Evolutionary conservation across 2,113 vertebrate species (phyloP).

Genomic region (Colius striatus): DNA sequence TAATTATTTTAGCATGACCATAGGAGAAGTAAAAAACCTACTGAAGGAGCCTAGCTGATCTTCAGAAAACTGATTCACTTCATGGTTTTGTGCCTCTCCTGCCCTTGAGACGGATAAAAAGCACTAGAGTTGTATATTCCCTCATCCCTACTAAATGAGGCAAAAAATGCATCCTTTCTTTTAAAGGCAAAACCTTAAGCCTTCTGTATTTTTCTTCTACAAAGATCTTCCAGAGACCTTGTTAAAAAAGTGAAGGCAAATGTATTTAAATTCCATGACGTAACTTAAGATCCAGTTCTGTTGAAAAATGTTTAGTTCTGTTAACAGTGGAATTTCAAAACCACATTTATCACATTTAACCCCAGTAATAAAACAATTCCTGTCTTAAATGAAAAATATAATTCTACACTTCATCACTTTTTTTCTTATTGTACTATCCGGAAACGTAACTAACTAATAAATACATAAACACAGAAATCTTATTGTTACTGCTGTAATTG

Average conservation of each 20-base stretch:
- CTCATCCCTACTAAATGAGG: background rate
- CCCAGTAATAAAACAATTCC: background rate
- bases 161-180: background rate
- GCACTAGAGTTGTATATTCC: background rate
- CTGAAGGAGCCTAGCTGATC: background rate
- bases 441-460: background rate
- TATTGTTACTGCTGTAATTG: background rate
- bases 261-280: background rate
- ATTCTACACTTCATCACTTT: background rate
- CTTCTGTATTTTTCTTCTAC: background rate
- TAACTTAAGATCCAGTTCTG: background rate
- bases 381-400: background rate
- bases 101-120: background rate
- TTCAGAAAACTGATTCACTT: background rate
- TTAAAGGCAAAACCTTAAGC: background rate
- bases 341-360: background rate
- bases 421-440: background rate
- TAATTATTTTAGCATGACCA: background rate
- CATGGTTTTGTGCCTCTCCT: background rate
- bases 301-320: slow-evolving; percentile 28
- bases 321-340: background rate
- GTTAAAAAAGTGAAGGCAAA: background rate
- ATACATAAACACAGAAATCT: background rate
- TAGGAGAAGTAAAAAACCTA: background rate
- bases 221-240: background rate